phyloP scores from a whole-genome alignment of 2,113 vertebrate species.

The Triplophysa dalaica region DNA sequence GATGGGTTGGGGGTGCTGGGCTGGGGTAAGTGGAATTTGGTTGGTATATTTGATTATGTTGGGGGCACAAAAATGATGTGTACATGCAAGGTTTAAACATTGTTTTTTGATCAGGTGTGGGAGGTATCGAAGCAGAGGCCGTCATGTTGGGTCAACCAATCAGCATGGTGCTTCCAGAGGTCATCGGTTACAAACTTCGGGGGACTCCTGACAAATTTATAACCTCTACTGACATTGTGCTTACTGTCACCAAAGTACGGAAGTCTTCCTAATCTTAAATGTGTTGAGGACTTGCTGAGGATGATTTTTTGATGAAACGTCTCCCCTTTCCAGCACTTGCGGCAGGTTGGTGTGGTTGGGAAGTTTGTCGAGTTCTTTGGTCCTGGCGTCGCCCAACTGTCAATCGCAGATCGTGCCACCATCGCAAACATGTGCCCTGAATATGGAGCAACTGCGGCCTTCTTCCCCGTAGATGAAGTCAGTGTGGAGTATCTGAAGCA shows the following conservation, averaged over 20 bases:
- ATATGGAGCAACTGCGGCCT: slow-evolving; percentile 94
- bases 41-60: too few relatives aligned
- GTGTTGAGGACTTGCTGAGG: background rate
- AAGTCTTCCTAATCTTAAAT: background rate
- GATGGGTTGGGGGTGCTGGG: slow-evolving; percentile 93
- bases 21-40: slow-evolving; percentile 82
- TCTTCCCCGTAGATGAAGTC: slow-evolving; percentile 90
- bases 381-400: slow-evolving; percentile 87
- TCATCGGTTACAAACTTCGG: slow-evolving; percentile 87
- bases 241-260: slow-evolving; percentile 93
- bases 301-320: background rate
- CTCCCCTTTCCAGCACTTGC: slow-evolving; percentile 81
- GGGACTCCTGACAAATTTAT: slow-evolving; percentile 83
- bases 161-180: slow-evolving; percentile 96
- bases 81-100: background rate
- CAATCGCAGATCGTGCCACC: slow-evolving; percentile 96
- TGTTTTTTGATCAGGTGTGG: slow-evolving; percentile 80
- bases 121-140: slow-evolving; percentile 96
- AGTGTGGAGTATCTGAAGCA: slow-evolving; percentile 90
- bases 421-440: slow-evolving; percentile 99
- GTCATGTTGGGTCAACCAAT: slow-evolving; percentile 99
- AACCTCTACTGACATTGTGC: slow-evolving; percentile 97
- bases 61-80: background rate
- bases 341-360: slow-evolving; percentile 93
- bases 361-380: slow-evolving; percentile 99